phyloP scores from a whole-genome alignment of 2,113 vertebrate genomes.

The Nycticryphes semicollaris region DNA sequence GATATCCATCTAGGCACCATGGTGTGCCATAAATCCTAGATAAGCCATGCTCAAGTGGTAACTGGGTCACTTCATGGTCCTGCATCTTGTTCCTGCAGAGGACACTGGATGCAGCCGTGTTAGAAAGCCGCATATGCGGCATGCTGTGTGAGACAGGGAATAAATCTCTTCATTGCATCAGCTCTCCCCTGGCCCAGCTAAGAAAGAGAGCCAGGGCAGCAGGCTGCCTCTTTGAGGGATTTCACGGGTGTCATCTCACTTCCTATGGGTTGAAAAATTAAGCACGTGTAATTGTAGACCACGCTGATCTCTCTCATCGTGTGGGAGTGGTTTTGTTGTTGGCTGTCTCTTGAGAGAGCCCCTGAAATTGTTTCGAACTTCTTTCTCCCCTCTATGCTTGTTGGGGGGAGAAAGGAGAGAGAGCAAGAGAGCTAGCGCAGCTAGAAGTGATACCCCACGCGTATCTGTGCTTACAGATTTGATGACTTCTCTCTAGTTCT shows the following conservation, averaged over 20 bases:
- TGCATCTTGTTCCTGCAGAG: neutral
- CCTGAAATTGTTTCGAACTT: slow-evolving; percentile 6
- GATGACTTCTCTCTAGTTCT: neutral
- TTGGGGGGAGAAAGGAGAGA: neutral
- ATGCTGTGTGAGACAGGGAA: neutral
- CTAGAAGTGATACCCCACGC: neutral
- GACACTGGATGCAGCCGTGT: neutral
- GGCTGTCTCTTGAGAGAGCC: neutral
- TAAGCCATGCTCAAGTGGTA: neutral
- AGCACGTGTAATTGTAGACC: neutral
- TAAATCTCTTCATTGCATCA: neutral
- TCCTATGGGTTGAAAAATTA: neutral
- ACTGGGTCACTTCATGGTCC: neutral
- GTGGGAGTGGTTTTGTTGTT: neutral
- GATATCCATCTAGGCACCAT: neutral
- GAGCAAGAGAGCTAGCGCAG: neutral
- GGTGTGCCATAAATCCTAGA: neutral
- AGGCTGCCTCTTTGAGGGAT: neutral
- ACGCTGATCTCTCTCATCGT: neutral
- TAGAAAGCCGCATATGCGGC: neutral
- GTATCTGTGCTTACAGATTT: neutral
- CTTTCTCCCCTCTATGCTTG: neutral
- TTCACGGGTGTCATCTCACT: neutral
- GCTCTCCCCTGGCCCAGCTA: neutral
- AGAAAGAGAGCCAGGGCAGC: neutral